Percentiles rank a stretch among this genome's conserved stretches.
These are phyloP conservation scores for Helicoverpa zea DNA, from an alignment of 1,140 invertebrate genomes.

Conservation along the genomic window DNA sequence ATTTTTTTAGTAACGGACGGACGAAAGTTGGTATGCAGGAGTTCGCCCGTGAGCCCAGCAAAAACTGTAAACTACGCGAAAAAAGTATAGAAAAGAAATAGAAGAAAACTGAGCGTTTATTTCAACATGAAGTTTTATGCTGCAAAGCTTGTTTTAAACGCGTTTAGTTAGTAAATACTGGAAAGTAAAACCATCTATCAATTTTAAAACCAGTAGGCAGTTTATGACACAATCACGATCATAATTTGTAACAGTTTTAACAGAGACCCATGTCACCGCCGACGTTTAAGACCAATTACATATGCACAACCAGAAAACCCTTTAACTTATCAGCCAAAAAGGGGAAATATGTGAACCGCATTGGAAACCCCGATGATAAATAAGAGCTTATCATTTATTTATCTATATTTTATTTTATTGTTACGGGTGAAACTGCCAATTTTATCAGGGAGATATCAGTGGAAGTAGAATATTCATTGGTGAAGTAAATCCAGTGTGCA, in stretches of 20 bases:
- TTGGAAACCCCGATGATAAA: constrained; percentile 19
- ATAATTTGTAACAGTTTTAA: neutral
- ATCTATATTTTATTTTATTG: constrained; percentile 46
- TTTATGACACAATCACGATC: no score
- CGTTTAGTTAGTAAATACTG: no score
- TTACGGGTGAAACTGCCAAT: constrained; percentile 40
- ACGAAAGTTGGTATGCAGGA: constrained; percentile 2
- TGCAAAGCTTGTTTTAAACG: no score
- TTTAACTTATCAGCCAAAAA: constrained; percentile 1
- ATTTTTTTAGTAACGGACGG: constrained; percentile 3
- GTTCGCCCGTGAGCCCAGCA: neutral
- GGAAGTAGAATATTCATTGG: constrained; percentile 55
- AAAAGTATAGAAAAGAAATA: neutral
- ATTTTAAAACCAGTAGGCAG: no score
- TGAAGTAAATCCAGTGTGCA: constrained; percentile 56
- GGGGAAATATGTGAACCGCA: constrained; percentile 11
- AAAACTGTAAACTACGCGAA: neutral
- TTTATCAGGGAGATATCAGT: constrained; percentile 47
- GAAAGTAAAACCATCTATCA: neutral
- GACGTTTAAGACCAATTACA: neutral
- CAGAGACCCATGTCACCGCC: neutral
- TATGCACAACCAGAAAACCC: constrained; percentile 18
- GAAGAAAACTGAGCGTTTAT: neutral
- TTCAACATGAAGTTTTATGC: no score
- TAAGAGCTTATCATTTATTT: constrained; percentile 30